Evolutionary conservation across 2,797 vertebrate genomes (phyloP).

Genomic region (Leucoraja ocellata): DNA sequence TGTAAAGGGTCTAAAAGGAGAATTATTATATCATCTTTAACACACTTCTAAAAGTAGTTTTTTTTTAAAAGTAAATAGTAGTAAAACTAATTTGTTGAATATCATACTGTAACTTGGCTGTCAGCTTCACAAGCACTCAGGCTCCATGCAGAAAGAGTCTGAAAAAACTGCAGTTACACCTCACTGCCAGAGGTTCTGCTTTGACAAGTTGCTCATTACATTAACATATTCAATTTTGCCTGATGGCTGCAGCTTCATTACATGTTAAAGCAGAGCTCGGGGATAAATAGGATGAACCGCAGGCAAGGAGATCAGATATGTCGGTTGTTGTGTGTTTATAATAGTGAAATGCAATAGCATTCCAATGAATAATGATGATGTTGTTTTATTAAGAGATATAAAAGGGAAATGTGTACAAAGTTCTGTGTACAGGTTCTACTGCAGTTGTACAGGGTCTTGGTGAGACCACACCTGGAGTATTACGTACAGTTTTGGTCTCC

Average conservation of each 20-base stretch:
- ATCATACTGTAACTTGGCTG: background rate
- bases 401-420: no score
- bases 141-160: background rate
- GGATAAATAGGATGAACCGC: slow-evolving; percentile 22
- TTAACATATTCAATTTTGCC: slow-evolving; percentile 24
- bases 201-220: slow-evolving; percentile 17
- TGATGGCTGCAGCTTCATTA: background rate
- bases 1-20: background rate
- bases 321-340: background rate
- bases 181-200: background rate
- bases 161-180: background rate
- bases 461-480: no score
- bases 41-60: background rate
- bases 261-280: background rate
- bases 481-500: no score
- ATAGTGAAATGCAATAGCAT: slow-evolving; percentile 28
- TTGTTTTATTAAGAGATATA: background rate
- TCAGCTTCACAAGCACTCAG: background rate
- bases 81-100: background rate
- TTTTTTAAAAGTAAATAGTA: background rate
- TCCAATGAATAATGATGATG: slow-evolving; percentile 13
- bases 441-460: no score
- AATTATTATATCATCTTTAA: background rate
- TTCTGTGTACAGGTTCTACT: no score
- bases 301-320: background rate